A percentile compares a stretch with the other conserved stretches of the same genome.
phyloP scores from a whole-genome alignment of 1,140 invertebrate genomes.

The Chlorops oryzae region DNA sequence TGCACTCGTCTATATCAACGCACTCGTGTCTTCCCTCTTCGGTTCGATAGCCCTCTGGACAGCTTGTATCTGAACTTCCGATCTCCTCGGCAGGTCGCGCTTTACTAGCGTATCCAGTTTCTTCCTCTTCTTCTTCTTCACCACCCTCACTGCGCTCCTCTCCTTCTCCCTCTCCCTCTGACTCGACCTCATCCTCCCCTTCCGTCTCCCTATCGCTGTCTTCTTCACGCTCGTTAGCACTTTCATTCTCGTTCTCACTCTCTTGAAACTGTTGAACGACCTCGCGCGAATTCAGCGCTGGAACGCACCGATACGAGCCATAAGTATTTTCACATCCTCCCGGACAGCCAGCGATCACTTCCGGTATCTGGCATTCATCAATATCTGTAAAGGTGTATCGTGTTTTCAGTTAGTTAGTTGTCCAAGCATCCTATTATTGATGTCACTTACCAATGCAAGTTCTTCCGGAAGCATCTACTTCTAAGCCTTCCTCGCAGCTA shows the following conservation, averaged over 20 bases:
- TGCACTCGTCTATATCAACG: slow-evolving; percentile 63
- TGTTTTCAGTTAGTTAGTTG: slow-evolving; percentile 55
- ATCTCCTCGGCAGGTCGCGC: too few relatives aligned
- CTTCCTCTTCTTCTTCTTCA: background rate
- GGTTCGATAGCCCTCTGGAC: slow-evolving; percentile 46
- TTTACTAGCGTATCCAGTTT: background rate
- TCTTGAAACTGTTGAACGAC: background rate
- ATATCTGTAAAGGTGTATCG: slow-evolving; percentile 52
- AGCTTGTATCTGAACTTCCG: slow-evolving; percentile 19
- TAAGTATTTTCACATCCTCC: slow-evolving; percentile 60
- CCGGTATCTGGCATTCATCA: slow-evolving; percentile 59
- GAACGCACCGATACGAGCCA: slow-evolving; percentile 63
- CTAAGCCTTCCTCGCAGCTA: slow-evolving; percentile 56
- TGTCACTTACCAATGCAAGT: slow-evolving; percentile 43
- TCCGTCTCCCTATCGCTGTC: too few relatives aligned
- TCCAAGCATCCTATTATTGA: slow-evolving; percentile 57
- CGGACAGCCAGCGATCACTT: slow-evolving; percentile 52
- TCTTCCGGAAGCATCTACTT: slow-evolving; percentile 24
- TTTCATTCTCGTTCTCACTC: too few relatives aligned
- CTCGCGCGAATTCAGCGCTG: slow-evolving; percentile 15
- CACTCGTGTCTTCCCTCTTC: slow-evolving; percentile 43
- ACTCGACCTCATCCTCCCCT: slow-evolving; percentile 11
- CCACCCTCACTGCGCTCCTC: background rate
- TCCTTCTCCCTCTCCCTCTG: slow-evolving; percentile 14
- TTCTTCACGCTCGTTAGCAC: background rate